Evolutionary conservation across 2,113 vertebrate species (phyloP).

Genomic region (Sylvia atricapilla): DNA sequence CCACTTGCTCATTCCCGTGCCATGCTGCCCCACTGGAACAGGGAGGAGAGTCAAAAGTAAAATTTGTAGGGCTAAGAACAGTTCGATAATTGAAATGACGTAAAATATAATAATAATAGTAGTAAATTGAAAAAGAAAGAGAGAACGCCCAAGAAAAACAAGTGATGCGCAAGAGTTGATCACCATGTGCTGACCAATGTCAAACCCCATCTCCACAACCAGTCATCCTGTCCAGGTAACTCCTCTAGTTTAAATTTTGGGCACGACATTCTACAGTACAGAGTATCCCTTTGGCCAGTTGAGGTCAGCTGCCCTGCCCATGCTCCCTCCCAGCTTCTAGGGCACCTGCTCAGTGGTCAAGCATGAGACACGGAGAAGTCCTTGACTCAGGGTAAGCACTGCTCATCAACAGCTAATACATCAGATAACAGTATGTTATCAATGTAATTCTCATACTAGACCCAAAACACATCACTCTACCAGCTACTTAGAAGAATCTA

Average conservation of each 20-base stretch:
- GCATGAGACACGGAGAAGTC: neutral
- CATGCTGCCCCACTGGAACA: neutral
- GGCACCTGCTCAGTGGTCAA: neutral
- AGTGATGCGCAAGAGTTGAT: neutral
- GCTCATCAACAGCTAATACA: neutral
- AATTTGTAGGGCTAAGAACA: neutral
- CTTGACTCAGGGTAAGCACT: neutral
- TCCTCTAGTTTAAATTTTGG: neutral
- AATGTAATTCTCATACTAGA: neutral
- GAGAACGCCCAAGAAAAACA: neutral
- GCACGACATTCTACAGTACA: no score
- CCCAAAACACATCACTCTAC: neutral
- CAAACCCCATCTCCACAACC: neutral
- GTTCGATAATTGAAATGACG: neutral
- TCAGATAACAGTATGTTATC: neutral
- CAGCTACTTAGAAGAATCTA: neutral
- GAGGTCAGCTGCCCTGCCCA: neutral
- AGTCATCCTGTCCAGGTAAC: neutral
- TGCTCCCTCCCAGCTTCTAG: neutral
- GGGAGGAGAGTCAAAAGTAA: neutral
- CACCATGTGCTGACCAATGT: no score
- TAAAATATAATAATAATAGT: neutral
- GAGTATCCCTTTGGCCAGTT: neutral
- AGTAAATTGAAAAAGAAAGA: neutral
- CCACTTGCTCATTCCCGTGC: rapidly evolving